Evolutionary conservation across 2,888 invertebrate genomes (phyloP), one percentile per base, ranked within the genome.

Genomic region (Trichopoda pennipes): DNA sequence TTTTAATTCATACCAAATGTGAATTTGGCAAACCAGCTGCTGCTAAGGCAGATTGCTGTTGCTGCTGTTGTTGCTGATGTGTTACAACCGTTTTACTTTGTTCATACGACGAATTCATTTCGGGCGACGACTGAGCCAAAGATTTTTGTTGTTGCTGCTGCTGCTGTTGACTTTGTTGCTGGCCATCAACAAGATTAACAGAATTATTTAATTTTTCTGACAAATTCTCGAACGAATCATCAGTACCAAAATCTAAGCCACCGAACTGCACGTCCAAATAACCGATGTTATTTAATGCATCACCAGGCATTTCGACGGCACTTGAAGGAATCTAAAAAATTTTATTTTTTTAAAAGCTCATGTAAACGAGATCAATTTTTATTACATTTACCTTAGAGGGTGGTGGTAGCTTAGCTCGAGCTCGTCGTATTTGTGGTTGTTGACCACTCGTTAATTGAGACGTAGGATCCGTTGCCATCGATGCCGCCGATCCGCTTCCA

Each of bases 271-370:
- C 97, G 92, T 98, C 98, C 86, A 98, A 93, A 90, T 95, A 95
- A 84, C 93, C 94, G 85, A 94, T 94, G 84, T 94, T 94, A 80
- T 94, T 94, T 16, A 94, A 92, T 77, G 95, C 93, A 87, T 97
- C 97, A 84, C 96, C 98, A 0, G 98, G 98, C 98, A 98, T 98
- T 92, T 98, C 98, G 49, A 99, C 98, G 23, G 98, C 98, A 76
- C 95, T 95, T 69, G 96, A 93, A 53, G 98, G 98, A 88, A 99
- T 99, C 95, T 97, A 64, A 16, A n/a, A 64, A 38, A 58, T 23
- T 53, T 28, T 2, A 58, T 9, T 42, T 35, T 28, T 81, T 55
- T 63, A 53, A 19, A 32, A 3, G 53, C 38, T 53, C 16, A 63
- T 23, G 28, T 44, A 38, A 16, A 58, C 6, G 7, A 35, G 32